Evolutionary conservation across 2,888 invertebrate species (phyloP), one percentile per base, ranked within the genome.

Genomic region (Fissipunctia ypsillon): DNA sequence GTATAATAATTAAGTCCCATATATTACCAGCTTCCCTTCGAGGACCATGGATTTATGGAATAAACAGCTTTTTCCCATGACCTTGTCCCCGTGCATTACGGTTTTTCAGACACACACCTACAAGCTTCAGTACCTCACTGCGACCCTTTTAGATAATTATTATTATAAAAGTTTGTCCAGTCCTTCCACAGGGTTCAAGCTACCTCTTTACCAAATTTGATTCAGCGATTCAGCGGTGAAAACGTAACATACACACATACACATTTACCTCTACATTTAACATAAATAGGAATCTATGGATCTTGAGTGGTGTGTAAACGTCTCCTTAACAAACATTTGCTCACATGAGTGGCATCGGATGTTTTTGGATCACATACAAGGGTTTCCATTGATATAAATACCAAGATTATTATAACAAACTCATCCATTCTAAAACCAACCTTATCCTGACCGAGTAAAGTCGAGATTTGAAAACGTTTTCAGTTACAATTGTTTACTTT

Each of bases 341-440:
- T 87, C 89, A 89, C 86, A 89, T 90, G 88, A 93, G 93, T 93
- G 91, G 89, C 90, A 90, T 94, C 91, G 92, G 92, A 94, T 93
- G 93, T 93, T 93, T 93, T 92, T 88, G 89, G 92, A 93, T 93
- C 94, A 92, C 90, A 90, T 89, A 93, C 92, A 93, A 94, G 91
- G 89, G 91, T 90, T 88, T 88, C 91, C 92, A 92, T 93, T 93
- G 91, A 93, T 93, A 91, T 88, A 83, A 86, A 88, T 88, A 86
- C 87, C 84, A 84, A 82, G 80, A 83, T 73, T 80, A 84, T 61
- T 54, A 67, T 52, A 63, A 72, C 66, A 76, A 45, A 56, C 12
- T 0, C 31, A 45, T 0, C 16, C 71, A 63, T 35, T 63, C 60
- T 3, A 85, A 69, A 71, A 35, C 80, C 43, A 69, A 85, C 87